Percentiles rank a stretch among this genome's conserved stretches.
Conservation (phyloP, 1,140 invertebrate species). For the Panulirus ornatus region DNA sequence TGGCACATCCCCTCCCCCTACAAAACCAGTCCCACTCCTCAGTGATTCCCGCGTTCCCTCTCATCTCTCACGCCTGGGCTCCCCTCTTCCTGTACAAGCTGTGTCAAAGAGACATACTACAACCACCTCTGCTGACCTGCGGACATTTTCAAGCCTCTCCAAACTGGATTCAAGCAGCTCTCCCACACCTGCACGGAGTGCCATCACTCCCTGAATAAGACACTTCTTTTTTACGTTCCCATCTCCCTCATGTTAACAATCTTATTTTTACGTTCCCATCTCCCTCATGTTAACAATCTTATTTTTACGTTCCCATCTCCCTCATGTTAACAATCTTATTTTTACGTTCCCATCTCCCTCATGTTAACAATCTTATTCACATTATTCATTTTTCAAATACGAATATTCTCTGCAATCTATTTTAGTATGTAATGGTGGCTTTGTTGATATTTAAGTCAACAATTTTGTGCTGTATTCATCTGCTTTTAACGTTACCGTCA, state of each 20-base stretch:
- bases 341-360: too few species aligned
- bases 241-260: background rate
- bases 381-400: too few species aligned
- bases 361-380: too few species aligned
- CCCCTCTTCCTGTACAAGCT: background rate
- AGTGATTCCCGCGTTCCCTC: background rate
- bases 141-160: slow-evolving; percentile 56
- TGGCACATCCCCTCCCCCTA: slow-evolving; percentile 11
- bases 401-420: too few species aligned
- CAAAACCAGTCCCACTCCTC: background rate
- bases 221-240: background rate
- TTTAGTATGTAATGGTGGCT: too few species aligned
- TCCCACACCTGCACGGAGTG: slow-evolving; percentile 36
- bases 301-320: too few species aligned
- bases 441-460: too few species aligned
- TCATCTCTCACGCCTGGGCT: slow-evolving; percentile 15
- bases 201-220: slow-evolving; percentile 43
- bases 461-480: too few species aligned
- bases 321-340: too few species aligned
- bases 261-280: too few species aligned
- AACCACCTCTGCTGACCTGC: slow-evolving; percentile 22
- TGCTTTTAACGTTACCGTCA: too few species aligned
- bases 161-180: slow-evolving; percentile 39
- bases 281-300: too few species aligned
- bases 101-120: background rate